These are phyloP conservation scores for Ochropleura leucogaster DNA, from an alignment of 2,888 invertebrate genomes.

Conservation along the genomic window DNA sequence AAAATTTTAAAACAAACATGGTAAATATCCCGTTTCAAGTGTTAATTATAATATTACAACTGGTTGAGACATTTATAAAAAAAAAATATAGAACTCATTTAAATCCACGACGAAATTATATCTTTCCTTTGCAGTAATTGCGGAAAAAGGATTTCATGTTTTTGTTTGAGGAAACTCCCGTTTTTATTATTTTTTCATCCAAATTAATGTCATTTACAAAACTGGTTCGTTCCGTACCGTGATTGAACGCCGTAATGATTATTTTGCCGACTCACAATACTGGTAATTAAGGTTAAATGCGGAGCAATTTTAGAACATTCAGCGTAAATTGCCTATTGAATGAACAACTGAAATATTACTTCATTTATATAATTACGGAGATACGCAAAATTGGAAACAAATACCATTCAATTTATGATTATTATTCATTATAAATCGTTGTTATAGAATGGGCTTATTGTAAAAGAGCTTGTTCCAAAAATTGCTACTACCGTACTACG, in stretches of 20 bases:
- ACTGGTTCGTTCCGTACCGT: not conserved
- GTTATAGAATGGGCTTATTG: not conserved
- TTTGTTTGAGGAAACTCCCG: not conserved
- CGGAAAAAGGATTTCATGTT: not conserved
- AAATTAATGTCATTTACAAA: not conserved
- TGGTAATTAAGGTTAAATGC: not conserved
- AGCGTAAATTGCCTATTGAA: not conserved
- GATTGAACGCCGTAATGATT: conserved; percentile 16
- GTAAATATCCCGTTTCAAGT: no score
- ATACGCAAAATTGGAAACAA: not conserved
- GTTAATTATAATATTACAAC: not conserved
- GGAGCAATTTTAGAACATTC: not conserved
- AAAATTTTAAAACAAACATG: no score
- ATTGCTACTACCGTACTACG: no score
- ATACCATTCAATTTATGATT: no score
- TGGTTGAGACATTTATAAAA: not conserved
- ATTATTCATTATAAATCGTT: not conserved
- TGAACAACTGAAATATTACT: conserved; percentile 12
- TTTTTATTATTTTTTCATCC: not conserved
- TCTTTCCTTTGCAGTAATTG: not conserved
- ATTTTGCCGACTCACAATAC: conserved; percentile 12
- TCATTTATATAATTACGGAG: not conserved
- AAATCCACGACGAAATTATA: not conserved
- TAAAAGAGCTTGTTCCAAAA: not conserved
- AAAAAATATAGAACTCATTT: not conserved